Conservation (phyloP, 1,140 invertebrate genomes). For the Polypedilum vanderplanki region DNA sequence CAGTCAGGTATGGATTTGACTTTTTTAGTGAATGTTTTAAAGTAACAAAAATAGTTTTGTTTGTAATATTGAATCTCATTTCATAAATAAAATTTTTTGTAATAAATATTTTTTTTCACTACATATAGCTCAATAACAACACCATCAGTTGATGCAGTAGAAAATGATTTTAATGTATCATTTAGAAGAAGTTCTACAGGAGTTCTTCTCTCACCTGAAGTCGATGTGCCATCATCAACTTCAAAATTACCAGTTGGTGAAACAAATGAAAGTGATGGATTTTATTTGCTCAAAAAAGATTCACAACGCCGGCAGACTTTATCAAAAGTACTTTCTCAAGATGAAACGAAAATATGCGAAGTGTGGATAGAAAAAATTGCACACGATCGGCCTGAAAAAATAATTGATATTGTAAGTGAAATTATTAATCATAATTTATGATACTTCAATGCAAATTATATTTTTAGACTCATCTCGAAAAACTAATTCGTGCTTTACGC, state of each 20-base stretch:
- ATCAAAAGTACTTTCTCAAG: conserved; percentile 80
- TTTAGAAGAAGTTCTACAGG: conserved; percentile 70
- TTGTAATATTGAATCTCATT: not conserved
- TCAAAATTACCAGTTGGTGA: conserved; percentile 42
- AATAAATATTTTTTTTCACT: conserved; percentile 27
- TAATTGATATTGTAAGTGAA: conserved; percentile 35
- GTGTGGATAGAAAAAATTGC: conserved; percentile 72
- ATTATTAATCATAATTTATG: not conserved
- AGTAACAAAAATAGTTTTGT: not conserved
- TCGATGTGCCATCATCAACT: conserved; percentile 39
- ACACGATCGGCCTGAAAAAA: conserved; percentile 36
- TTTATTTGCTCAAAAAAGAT: conserved; percentile 95
- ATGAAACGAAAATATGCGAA: conserved; percentile 77
- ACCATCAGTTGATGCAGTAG: conserved; percentile 62
- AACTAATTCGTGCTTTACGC: conserved; percentile 68
- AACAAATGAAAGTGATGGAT: conserved; percentile 76
- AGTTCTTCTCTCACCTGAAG: conserved; percentile 71
- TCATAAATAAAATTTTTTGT: conserved; percentile 27
- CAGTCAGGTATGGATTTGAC: conserved; percentile 29
- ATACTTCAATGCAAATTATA: conserved; percentile 31
- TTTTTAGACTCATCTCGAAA: conserved; percentile 64
- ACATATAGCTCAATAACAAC: conserved; percentile 44
- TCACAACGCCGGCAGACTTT: conserved; percentile 89
- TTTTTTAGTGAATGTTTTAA: not conserved
- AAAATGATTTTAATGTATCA: conserved; percentile 48